Conservation (phyloP, 2,797 vertebrate genomes). For the Acrossocheilus wenchowensis region DNA sequence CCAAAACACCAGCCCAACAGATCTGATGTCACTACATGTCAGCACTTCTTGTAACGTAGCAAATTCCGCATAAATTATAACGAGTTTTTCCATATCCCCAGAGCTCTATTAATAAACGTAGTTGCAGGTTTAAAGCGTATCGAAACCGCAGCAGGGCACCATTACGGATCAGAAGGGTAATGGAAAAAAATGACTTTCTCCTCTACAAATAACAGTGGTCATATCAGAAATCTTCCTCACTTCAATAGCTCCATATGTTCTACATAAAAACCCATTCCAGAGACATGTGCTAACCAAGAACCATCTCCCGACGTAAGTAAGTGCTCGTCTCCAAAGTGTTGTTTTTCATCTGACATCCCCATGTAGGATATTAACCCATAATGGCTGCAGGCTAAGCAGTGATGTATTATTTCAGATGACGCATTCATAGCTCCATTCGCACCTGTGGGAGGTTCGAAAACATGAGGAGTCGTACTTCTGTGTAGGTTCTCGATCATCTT, state of each 20-base stretch:
- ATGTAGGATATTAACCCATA: slow-evolving; percentile 37
- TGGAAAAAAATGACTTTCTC: not conserved
- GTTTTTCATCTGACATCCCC: slow-evolving; percentile 37
- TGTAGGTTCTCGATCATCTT: not conserved
- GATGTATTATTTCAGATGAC: slow-evolving; percentile 55
- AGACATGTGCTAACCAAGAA: slow-evolving; percentile 61
- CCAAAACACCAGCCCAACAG: slow-evolving; percentile 36
- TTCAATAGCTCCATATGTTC: slow-evolving; percentile 62
- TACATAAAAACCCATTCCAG: slow-evolving; percentile 69
- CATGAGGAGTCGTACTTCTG: slow-evolving; percentile 48
- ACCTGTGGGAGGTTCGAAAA: slow-evolving; percentile 66
- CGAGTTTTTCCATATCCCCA: not conserved
- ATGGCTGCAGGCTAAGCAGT: slow-evolving; percentile 45
- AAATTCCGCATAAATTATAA: not conserved
- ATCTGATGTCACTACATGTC: slow-evolving; percentile 48
- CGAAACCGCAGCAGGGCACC: slow-evolving; percentile 6
- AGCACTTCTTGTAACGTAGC: slow-evolving; percentile 12
- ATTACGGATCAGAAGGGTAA: not conserved
- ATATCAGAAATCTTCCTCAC: slow-evolving; percentile 42
- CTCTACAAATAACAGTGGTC: slow-evolving; percentile 8
- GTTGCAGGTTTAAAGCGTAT: slow-evolving; percentile 6
- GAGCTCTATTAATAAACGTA: slow-evolving; percentile 9
- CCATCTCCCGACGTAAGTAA: slow-evolving; percentile 38
- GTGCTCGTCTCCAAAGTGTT: slow-evolving; percentile 5
- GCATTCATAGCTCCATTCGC: slow-evolving; percentile 62